Conservation (phyloP, 2,888 invertebrate genomes). For the Petrophora chlorosata region DNA sequence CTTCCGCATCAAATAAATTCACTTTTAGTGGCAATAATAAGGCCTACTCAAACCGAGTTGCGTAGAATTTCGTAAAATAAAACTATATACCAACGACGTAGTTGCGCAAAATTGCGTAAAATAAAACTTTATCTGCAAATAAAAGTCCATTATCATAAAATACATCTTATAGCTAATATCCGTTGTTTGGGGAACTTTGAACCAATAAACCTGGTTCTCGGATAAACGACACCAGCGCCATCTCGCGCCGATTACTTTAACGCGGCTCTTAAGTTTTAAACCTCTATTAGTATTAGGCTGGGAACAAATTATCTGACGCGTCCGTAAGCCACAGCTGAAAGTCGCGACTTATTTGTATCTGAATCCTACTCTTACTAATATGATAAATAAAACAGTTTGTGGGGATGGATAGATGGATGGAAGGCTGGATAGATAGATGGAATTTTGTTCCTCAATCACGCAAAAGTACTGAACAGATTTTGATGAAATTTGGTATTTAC, state of each 20-base stretch:
- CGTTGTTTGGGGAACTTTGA: not conserved
- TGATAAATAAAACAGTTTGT: too few relatives aligned
- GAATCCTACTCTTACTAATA: too few relatives aligned
- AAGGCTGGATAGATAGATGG: too few relatives aligned
- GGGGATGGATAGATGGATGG: too few relatives aligned
- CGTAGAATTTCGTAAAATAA: constrained; percentile 2
- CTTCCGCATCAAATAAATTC: constrained; percentile 17
- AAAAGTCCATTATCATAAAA: constrained; percentile 24
- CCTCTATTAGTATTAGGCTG: too few relatives aligned
- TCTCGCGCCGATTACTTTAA: constrained; percentile 11
- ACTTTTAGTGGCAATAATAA: constrained; percentile 16
- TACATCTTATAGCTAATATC: constrained; percentile 10
- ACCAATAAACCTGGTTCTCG: constrained; percentile 6
- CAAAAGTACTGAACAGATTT: too few relatives aligned
- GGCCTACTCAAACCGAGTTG: constrained; percentile 9
- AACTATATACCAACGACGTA: not conserved
- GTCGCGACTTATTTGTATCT: too few relatives aligned
- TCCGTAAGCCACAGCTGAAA: too few relatives aligned
- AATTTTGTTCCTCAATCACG: too few relatives aligned
- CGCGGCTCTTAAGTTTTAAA: constrained; percentile 18
- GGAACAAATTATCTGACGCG: too few relatives aligned
- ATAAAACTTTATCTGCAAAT: constrained; percentile 10
- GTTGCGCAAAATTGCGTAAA: not conserved
- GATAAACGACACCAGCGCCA: constrained; percentile 2
- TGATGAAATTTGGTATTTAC: too few relatives aligned